Evolutionary conservation across 1,140 invertebrate genomes (phyloP), one percentile per base, ranked within the genome.

Genomic region (Drosophila micromelanica): DNA sequence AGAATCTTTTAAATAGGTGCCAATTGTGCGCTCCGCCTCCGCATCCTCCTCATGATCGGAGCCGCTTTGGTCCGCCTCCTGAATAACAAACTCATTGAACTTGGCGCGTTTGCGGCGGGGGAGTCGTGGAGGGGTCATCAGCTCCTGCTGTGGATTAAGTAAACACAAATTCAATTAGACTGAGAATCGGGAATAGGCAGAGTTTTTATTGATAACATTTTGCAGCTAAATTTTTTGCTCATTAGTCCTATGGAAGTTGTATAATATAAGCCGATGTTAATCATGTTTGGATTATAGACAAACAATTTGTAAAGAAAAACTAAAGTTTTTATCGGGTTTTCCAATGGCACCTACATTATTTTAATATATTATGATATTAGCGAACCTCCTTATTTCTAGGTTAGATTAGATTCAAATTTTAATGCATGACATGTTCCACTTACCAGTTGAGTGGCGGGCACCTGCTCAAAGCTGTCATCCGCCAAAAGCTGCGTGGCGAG

Each of bases 31-130:
- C 38, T 90, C 87, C 11, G 56, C 80, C 13, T 84, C 87, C 3
- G 60, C 80, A 20, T 90, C 87, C 40, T 91, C 90, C 0, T 78
- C 80, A 8, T 84, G 57, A 55, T 91, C 80, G 2, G 80, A 85
- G 2, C 92, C 92, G 2, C 94, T 94, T 38, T 94, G 85, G 15
- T 93, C 92, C 1, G 94, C 95, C 85, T 95, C 94, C 60, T 94
- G 79, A 15, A 94, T 91, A 52, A 95, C 90, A 51, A 94, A 95
- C 0, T 55, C 86, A 68, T 92, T 92, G 32, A 60, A 90, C 51
- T 87, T 92, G 45, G 32, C 43, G 1, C 73, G 77, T 43, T 82
- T 78, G 5, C 32, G 32, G 7, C 72, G 64, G 0, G 51, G 9
- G 23, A 38, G 51, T 9, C 69, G 57, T 17, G 54, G 6, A 1